phyloP scores from a whole-genome alignment of 2,113 vertebrate genomes.

The Speoplatyrhinus poulsoni region DNA sequence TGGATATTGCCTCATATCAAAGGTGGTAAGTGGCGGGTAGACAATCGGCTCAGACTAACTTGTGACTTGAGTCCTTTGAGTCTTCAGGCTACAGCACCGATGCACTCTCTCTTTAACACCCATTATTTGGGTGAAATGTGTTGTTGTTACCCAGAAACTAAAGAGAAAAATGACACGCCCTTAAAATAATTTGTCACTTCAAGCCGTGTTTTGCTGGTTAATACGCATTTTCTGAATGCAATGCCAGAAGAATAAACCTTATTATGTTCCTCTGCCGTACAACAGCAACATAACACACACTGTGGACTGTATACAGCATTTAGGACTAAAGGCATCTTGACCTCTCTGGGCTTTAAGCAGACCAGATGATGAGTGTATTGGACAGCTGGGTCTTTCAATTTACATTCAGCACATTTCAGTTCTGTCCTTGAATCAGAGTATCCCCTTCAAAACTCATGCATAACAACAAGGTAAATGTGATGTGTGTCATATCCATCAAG shows the following conservation, averaged over 20 bases:
- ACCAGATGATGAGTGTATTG: background rate
- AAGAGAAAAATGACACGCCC: too few species aligned
- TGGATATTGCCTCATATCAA: constrained; percentile 57
- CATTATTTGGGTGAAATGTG: background rate
- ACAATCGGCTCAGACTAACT: constrained; percentile 7
- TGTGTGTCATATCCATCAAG: constrained; percentile 29
- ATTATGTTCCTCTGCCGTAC: too few species aligned
- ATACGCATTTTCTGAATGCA: too few species aligned
- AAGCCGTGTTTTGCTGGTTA: too few species aligned
- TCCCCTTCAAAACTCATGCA: constrained; percentile 41
- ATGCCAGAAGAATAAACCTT: too few species aligned
- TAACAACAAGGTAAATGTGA: constrained; percentile 41
- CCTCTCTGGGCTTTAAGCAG: background rate
- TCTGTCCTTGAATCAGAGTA: constrained; percentile 39
- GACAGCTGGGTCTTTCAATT: constrained; percentile 11
- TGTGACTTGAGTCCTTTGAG: background rate
- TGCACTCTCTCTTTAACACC: background rate
- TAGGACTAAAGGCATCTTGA: background rate
- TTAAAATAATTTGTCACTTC: too few species aligned
- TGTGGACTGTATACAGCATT: too few species aligned
- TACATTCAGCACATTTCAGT: constrained; percentile 14
- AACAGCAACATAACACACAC: too few species aligned
- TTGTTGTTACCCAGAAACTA: background rate
- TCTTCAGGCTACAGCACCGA: too few species aligned
- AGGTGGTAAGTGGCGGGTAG: constrained; percentile 13